Evolutionary conservation across 2,113 vertebrate species (phyloP).

Genomic region (Corythornis vintsioides): DNA sequence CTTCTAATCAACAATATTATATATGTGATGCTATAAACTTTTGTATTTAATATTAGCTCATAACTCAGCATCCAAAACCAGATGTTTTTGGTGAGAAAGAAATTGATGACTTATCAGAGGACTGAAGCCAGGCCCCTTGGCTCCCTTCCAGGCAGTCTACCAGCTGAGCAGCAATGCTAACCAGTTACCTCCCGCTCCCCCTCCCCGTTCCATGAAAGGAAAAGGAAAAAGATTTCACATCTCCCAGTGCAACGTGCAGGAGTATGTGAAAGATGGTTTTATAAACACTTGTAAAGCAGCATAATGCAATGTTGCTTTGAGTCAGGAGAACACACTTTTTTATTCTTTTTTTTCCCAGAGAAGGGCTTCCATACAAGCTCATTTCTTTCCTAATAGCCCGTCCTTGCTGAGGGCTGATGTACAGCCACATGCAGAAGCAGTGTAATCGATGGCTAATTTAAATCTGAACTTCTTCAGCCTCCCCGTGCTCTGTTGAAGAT

Average conservation of each 20-base stretch:
- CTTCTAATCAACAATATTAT: conserved; percentile 81
- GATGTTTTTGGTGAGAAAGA: conserved; percentile 83
- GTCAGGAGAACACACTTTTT: not conserved
- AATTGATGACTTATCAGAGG: conserved; percentile 82
- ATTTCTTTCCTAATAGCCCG: not conserved
- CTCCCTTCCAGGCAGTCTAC: conserved; percentile 66
- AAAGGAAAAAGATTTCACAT: conserved; percentile 41
- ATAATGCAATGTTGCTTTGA: not conserved
- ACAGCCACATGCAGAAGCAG: not conserved
- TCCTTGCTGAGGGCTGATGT: fast-evolving
- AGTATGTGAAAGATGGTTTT: conserved; percentile 14
- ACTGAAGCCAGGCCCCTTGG: conserved; percentile 74
- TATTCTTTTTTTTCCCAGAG: not conserved
- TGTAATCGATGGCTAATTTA: not conserved
- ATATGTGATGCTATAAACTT: conserved; percentile 82
- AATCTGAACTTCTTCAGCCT: not conserved
- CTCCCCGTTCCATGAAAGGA: conserved; percentile 25
- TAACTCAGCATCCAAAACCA: conserved; percentile 80
- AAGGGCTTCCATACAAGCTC: not conserved
- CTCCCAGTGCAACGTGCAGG: not conserved
- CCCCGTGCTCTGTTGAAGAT: not conserved
- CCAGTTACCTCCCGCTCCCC: conserved; percentile 29
- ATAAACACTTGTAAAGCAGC: not conserved
- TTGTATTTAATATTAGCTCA: conserved; percentile 84
- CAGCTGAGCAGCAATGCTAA: conserved; percentile 65